Base-by-base conservation (phyloP, 2,888 invertebrate species). In the Hirtodrosophila cameraria region DNA sequence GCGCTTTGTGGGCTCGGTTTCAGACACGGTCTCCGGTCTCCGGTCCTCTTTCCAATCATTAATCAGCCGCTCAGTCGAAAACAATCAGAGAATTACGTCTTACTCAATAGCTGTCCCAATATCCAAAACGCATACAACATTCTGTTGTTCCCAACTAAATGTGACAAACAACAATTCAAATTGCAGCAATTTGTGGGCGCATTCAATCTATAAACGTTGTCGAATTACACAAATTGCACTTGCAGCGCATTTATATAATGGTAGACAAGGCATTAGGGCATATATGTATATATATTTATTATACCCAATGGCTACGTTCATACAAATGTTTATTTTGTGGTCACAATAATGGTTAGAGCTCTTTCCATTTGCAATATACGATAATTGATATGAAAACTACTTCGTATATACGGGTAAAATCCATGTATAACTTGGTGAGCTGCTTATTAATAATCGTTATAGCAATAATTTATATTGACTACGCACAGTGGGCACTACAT, bases 1-100 rank as follows among this genome's bases (percentile, higher is more conserved):
- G 70, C 74, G 70, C 25, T 46, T 67, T 62, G 53, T 73, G 46
- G 68, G 74, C 74, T 57, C 74, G 62, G 60, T 66, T 35, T 46
- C 11, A 15, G 50, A 11, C 30, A 39, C 20, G 13, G 33, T 15
- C 16, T 46, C 23, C 11, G 27, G 38, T n/a, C 16, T 58, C 58
- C 41, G 57, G 13, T n/a, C n/a, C 36, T 28, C 23, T 20, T 13
- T 31, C 36, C 12, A 35, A 53, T 63, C 55, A 42, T 36, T 39
- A 11, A 12, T 18, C 38, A 25, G 23, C 12, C 25, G n/a, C n/a
- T n/a, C 27, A 28, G 15, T 43, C 53, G 8, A 58, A 9, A 65
- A 39, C 27, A 55, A 55, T 28, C 62, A 31, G 46, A 28, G 48
- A 23, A 52, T 48, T 48, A 55, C 28, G 54, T 39, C 9, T 42